These are phyloP conservation scores for Griposia aprilina DNA, from an alignment of 2,888 invertebrate species.

Conservation along the genomic window DNA sequence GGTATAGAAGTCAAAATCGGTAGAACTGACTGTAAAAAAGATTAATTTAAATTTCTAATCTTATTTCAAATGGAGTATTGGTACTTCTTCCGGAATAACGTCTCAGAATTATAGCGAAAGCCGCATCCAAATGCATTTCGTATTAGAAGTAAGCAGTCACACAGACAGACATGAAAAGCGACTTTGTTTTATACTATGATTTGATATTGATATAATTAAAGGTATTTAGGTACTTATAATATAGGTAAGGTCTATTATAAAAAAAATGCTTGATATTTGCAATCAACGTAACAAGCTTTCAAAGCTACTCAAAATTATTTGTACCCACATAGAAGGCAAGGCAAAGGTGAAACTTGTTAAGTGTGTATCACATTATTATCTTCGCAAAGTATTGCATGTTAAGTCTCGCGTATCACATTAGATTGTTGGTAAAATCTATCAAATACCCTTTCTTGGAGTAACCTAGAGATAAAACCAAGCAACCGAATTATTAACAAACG, in stretches of 20 bases:
- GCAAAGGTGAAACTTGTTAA: background rate
- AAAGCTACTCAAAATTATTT: slow-evolving; percentile 2
- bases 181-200: background rate
- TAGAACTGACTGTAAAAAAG: too few relatives aligned
- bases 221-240: too few relatives aligned
- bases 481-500: slow-evolving; percentile 10
- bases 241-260: background rate
- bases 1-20: too few relatives aligned
- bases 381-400: background rate
- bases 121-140: background rate
- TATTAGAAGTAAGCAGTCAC: background rate
- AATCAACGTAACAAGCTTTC: background rate
- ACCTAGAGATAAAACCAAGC: background rate
- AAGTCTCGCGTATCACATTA: background rate
- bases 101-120: background rate
- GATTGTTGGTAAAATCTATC: background rate
- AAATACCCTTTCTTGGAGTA: background rate
- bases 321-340: background rate
- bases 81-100: too few relatives aligned
- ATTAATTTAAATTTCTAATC: too few relatives aligned
- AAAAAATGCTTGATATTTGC: background rate
- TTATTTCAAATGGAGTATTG: too few relatives aligned
- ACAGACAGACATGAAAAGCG: background rate
- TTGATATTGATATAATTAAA: background rate
- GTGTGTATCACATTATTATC: slow-evolving; percentile 10